These are phyloP conservation scores for Prunella strophiata DNA, from an alignment of 2,797 vertebrate genomes.

Conservation along the genomic window DNA sequence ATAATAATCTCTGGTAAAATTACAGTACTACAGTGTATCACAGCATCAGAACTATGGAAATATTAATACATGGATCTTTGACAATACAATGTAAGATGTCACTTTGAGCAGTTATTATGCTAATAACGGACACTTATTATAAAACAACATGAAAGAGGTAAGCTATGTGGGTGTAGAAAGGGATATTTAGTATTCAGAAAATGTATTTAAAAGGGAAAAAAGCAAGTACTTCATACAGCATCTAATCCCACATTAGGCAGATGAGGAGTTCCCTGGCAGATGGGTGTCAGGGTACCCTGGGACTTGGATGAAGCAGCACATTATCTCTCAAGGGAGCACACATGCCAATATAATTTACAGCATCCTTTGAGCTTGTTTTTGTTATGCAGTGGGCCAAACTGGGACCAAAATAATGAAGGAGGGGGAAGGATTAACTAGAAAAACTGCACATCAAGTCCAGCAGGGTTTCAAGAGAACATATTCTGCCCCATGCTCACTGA, in stretches of 20 bases:
- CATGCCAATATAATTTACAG: not conserved
- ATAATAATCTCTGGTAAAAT: conserved; percentile 63
- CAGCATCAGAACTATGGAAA: conserved; percentile 56
- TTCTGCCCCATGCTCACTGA: not conserved
- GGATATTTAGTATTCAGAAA: conserved; percentile 46
- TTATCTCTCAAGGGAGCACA: not conserved
- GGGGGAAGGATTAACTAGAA: not conserved
- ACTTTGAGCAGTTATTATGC: conserved; percentile 62
- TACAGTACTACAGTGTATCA: conserved; percentile 54
- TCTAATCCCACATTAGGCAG: conserved; percentile 56
- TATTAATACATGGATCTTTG: conserved; percentile 65
- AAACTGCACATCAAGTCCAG: not conserved
- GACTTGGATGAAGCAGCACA: conserved; percentile 24
- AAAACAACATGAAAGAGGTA: conserved; percentile 64
- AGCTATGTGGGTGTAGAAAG: conserved; percentile 41
- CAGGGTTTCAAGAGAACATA: not conserved
- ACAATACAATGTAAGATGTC: conserved; percentile 62
- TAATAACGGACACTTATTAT: conserved; percentile 47
- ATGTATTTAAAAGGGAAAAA: conserved; percentile 38
- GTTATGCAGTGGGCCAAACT: not conserved
- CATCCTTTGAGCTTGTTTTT: not conserved
- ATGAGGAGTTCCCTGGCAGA: conserved; percentile 54
- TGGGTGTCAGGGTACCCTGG: conserved; percentile 31
- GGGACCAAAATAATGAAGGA: not conserved
- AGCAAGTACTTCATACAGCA: conserved; percentile 12